Percentiles rank a stretch among this genome's conserved stretches.
These are phyloP conservation scores for Dynastes hyllus DNA, from an alignment of 2,888 invertebrate species.

Conservation along the genomic window DNA sequence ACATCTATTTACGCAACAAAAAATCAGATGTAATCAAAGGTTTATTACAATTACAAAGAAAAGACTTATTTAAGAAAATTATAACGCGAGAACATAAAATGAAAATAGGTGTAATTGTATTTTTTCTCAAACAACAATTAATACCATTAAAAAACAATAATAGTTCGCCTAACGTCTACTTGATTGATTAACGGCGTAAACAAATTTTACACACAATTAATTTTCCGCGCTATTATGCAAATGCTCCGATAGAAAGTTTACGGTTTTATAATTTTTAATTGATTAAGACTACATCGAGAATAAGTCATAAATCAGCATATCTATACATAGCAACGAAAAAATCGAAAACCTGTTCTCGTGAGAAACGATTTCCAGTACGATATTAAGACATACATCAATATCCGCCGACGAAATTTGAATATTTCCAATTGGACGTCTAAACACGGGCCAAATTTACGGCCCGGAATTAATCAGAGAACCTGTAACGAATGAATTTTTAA, in stretches of 20 bases:
- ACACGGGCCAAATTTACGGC: not conserved
- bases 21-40: no score
- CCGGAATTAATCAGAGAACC: not conserved
- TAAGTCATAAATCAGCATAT: conserved; percentile 3
- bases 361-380: not conserved
- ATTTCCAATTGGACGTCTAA: not conserved
- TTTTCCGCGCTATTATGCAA: conserved; percentile 3
- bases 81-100: no score
- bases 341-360: conserved; percentile 8
- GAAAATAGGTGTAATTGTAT: no score
- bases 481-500: not conserved
- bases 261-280: conserved; percentile 4
- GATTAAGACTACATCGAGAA: not conserved
- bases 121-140: no score
- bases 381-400: conserved; percentile 21
- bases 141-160: not conserved
- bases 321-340: not conserved
- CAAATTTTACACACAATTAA: conserved; percentile 16
- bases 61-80: no score
- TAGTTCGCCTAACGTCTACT: not conserved
- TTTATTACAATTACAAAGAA: no score
- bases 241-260: not conserved
- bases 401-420: conserved; percentile 3
- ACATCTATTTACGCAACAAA: no score
- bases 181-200: conserved; percentile 2